Conservation (phyloP, 2,113 vertebrate genomes). For the Synodontis membranacea region DNA sequence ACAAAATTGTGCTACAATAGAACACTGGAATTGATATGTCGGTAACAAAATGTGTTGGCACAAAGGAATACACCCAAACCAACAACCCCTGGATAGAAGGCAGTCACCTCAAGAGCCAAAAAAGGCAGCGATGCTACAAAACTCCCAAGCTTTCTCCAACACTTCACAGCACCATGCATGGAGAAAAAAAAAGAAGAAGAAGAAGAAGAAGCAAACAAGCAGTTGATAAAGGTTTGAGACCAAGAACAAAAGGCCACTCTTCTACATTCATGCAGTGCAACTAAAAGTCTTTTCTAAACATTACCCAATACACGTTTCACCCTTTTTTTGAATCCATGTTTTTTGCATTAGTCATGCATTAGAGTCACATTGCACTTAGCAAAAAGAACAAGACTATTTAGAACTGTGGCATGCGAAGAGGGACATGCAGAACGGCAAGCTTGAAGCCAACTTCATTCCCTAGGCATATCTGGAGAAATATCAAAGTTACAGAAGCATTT, state of each 20-base stretch:
- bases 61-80: constrained; percentile 50
- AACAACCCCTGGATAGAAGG: constrained; percentile 52
- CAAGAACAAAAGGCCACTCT: constrained; percentile 26
- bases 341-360: constrained; percentile 53
- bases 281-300: constrained; percentile 34
- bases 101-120: constrained; percentile 51
- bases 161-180: constrained; percentile 49
- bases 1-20: constrained; percentile 50
- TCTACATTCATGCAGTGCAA: constrained; percentile 46
- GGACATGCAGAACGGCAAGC: constrained; percentile 49
- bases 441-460: constrained; percentile 45
- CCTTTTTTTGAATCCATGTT: constrained; percentile 9
- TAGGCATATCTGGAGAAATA: constrained; percentile 49
- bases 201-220: constrained; percentile 36
- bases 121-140: constrained; percentile 55
- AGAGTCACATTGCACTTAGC: constrained; percentile 41
- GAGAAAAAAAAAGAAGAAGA: no score
- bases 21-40: constrained; percentile 54
- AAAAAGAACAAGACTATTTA: constrained; percentile 38
- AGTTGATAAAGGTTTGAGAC: constrained; percentile 23
- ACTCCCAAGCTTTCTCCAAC: constrained; percentile 48
- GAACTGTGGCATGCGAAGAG: constrained; percentile 51
- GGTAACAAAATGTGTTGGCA: constrained; percentile 53
- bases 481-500: constrained; percentile 43
- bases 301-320: constrained; percentile 36